A percentile compares a stretch with the other conserved stretches of the same genome.
phyloP scores from a whole-genome alignment of 2,888 invertebrate species.

The Empis stercorea region DNA sequence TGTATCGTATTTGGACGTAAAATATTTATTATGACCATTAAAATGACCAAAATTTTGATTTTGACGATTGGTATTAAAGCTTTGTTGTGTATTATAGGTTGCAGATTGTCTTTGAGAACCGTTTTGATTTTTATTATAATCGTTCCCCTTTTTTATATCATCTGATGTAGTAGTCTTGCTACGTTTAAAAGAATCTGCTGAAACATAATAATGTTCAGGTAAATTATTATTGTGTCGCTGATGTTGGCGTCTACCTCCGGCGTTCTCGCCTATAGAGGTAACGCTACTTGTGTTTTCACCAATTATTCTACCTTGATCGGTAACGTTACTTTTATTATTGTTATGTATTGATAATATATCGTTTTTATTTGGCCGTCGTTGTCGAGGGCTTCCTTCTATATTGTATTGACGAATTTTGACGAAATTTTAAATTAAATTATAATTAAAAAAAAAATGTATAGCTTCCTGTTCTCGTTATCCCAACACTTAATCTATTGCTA shows the following conservation, averaged over 20 bases:
- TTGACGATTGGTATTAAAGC: conserved; percentile 19
- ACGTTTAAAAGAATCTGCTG: too few relatives aligned
- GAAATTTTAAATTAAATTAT: conserved; percentile 24
- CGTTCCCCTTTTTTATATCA: too few relatives aligned
- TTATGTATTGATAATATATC: conserved; percentile 38
- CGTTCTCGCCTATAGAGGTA: conserved; percentile 13
- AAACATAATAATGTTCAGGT: background rate
- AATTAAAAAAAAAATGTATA: too few relatives aligned
- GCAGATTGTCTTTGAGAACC: too few relatives aligned
- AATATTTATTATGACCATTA: conserved; percentile 20
- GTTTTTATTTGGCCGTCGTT: conserved; percentile 37
- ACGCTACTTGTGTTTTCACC: conserved; percentile 15
- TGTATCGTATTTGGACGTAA: conserved; percentile 2
- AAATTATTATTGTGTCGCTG: background rate
- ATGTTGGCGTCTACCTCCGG: conserved; percentile 13
- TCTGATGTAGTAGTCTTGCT: too few relatives aligned
- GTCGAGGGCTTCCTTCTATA: conserved; percentile 38
- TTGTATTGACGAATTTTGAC: conserved; percentile 39
- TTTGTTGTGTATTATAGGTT: conserved; percentile 11
- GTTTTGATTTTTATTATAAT: too few relatives aligned
- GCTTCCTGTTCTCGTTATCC: too few relatives aligned
- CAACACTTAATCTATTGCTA: too few relatives aligned
- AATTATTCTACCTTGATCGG: conserved; percentile 28
- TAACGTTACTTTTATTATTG: conserved; percentile 33
- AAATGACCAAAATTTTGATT: conserved; percentile 17